Base-by-base conservation (phyloP, 92 coral and sea anemone genomes). In the Paragorgia papillata region DNA sequence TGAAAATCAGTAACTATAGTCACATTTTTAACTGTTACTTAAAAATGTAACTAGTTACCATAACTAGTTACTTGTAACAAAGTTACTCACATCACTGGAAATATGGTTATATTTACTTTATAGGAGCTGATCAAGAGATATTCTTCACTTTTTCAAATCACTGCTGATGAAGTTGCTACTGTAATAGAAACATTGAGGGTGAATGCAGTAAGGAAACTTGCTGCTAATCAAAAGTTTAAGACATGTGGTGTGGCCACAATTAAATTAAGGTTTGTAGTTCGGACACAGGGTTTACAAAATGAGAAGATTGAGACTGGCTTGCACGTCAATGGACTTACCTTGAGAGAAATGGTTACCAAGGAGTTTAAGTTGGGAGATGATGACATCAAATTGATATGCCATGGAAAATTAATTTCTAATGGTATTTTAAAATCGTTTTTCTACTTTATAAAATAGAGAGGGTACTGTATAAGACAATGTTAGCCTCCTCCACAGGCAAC, bases 191-290 rank as follows among this genome's bases (percentile, higher is more conserved):
- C 80, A 65, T 69, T 93, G 27, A 88, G 97, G 22, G 35, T 44
- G 14, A 96, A 90, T 80, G 92, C 97, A 25, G 63, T 90, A 20
- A 87, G 82, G 48, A 93, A 93, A 82, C 79, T 88, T n/a, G 86
- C 89, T 24, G 75, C 96, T 40, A 84, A 84, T 79, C 74, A 85
- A 57, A 84, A 88, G 54, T 93, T 93, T 53, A 63, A 78, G 29
- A 87, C 80, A 33, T 80, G 92, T 58, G 96, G 97, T 62, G 69
- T 90, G 51, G 97, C 97, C 57, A 90, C 96, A 21, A 63, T 93
- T 48, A 90, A 69, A 74, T 84, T 88, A 57, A 84, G 82, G 56
- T 50, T 93, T n/a, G 88, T 91, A 61, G 93, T 91, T 20, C 73
- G 54, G 54, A 69, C 31, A 46, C 80, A 57, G 43, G 85, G 77